A percentile compares a stretch with the other conserved stretches of the same genome.
Evolutionary conservation across 2,888 invertebrate genomes (phyloP).

Genomic region (Geophilus truncorum): DNA sequence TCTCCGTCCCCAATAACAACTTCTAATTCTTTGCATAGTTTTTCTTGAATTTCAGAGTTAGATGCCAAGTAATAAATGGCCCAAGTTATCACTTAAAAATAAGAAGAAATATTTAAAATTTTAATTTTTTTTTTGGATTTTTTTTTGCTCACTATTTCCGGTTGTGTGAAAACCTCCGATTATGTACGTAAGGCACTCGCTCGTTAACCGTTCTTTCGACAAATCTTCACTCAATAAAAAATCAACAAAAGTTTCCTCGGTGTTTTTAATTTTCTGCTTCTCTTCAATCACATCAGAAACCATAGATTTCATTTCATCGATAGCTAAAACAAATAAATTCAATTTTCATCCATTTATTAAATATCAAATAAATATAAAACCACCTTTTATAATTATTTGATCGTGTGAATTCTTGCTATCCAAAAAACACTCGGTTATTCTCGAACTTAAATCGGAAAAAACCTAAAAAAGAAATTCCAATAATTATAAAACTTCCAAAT

Average conservation of each 20-base stretch:
- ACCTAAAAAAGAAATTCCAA: too few relatives aligned
- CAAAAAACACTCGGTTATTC: slow-evolving; percentile 38
- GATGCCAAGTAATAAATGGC: slow-evolving; percentile 47
- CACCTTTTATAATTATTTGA: slow-evolving; percentile 43
- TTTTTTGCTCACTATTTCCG: slow-evolving; percentile 44
- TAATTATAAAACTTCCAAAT: neutral
- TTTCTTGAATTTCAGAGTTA: slow-evolving; percentile 46
- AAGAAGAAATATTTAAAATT: slow-evolving; percentile 14
- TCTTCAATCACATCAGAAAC: slow-evolving; percentile 35
- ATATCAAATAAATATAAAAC: neutral
- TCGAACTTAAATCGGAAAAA: slow-evolving; percentile 41
- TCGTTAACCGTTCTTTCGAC: slow-evolving; percentile 38
- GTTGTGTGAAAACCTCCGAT: slow-evolving; percentile 47
- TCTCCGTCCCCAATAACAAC: slow-evolving; percentile 27
- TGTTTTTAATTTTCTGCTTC: slow-evolving; percentile 28
- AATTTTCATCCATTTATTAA: neutral
- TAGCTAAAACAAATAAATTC: neutral
- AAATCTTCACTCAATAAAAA: slow-evolving; percentile 33
- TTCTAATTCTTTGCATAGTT: slow-evolving; percentile 44
- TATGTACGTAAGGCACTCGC: slow-evolving; percentile 40
- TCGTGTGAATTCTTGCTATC: slow-evolving; percentile 41
- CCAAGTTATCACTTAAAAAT: slow-evolving; percentile 48
- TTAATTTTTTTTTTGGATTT: neutral
- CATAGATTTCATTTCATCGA: neutral
- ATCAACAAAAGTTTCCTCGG: slow-evolving; percentile 43